A percentile compares a stretch with the other conserved stretches of the same genome.
These are phyloP conservation scores for Lasiommata megera DNA, from an alignment of 2,888 invertebrate genomes.

Conservation along the genomic window DNA sequence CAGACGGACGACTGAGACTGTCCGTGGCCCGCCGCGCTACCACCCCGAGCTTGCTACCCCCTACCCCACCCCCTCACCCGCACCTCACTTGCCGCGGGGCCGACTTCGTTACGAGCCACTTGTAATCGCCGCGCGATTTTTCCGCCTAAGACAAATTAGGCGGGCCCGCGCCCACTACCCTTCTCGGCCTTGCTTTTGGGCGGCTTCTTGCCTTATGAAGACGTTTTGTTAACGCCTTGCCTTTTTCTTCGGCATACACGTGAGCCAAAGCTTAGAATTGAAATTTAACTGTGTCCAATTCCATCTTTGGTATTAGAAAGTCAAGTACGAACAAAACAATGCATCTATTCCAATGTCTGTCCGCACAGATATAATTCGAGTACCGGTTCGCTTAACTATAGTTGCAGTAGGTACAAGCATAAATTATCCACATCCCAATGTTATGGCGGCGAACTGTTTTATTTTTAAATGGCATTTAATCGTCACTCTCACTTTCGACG, in stretches of 20 bases:
- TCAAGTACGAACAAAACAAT: neutral
- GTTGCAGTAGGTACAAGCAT: slow-evolving; percentile 35
- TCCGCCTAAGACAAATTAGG: slow-evolving; percentile 82
- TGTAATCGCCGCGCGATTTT: slow-evolving; percentile 80
- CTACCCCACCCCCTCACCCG: slow-evolving; percentile 40
- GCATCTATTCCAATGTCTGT: neutral
- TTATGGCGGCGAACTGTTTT: slow-evolving; percentile 71
- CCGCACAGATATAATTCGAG: slow-evolving; percentile 9
- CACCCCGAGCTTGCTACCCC: slow-evolving; percentile 41
- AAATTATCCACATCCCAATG: slow-evolving; percentile 56
- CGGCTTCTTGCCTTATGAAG: slow-evolving; percentile 61
- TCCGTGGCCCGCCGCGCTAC: slow-evolving; percentile 56
- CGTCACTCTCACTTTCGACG: slow-evolving; percentile 74
- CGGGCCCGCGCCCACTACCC: slow-evolving; percentile 62
- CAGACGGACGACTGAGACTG: slow-evolving; percentile 79
- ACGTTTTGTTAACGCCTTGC: slow-evolving; percentile 56
- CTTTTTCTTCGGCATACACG: slow-evolving; percentile 25
- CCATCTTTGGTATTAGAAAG: neutral
- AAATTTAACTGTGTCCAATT: neutral
- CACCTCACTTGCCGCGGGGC: slow-evolving; percentile 46
- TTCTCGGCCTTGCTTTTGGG: slow-evolving; percentile 58
- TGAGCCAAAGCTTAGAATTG: neutral
- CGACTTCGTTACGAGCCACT: slow-evolving; percentile 82
- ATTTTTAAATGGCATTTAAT: slow-evolving; percentile 80
- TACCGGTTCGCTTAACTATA: neutral